Evolutionary conservation across 2,113 vertebrate genomes (phyloP).

Genomic region (Phycodurus eques): DNA sequence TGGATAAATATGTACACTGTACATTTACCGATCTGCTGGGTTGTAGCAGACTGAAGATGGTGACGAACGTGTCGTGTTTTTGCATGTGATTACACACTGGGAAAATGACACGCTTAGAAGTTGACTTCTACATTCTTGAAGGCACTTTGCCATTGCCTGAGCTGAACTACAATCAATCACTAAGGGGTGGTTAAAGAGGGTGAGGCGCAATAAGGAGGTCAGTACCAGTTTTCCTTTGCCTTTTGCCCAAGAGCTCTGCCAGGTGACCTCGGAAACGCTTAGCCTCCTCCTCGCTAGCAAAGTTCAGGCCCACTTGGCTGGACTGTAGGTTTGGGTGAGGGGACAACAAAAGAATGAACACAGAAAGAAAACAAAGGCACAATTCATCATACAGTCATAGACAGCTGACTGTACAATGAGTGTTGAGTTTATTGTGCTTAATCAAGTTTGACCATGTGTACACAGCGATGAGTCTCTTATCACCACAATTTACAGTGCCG

Average conservation of each 20-base stretch:
- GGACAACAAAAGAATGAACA: background rate
- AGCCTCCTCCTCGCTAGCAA: constrained; percentile 92
- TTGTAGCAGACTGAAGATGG: background rate
- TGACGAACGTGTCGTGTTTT: background rate
- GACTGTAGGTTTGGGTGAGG: constrained; percentile 64
- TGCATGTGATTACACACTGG: background rate
- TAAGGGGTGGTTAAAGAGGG: background rate
- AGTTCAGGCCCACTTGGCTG: constrained; percentile 95
- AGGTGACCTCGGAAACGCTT: constrained; percentile 80
- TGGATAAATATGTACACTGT: background rate
- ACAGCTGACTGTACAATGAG: background rate
- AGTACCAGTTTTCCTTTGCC: constrained; percentile 87
- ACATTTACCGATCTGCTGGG: background rate
- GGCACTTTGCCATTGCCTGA: background rate
- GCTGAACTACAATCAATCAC: too few relatives aligned
- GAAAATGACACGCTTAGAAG: background rate
- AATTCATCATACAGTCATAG: background rate
- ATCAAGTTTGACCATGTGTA: background rate
- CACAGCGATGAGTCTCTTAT: constrained; percentile 3
- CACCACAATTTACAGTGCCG: background rate
- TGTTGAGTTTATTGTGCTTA: background rate
- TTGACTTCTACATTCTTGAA: background rate
- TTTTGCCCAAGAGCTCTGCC: constrained; percentile 77
- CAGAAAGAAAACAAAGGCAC: background rate
- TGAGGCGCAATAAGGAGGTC: background rate